phyloP scores from a whole-genome alignment of 2,113 vertebrate genomes.

The Callorhinus ursinus region DNA sequence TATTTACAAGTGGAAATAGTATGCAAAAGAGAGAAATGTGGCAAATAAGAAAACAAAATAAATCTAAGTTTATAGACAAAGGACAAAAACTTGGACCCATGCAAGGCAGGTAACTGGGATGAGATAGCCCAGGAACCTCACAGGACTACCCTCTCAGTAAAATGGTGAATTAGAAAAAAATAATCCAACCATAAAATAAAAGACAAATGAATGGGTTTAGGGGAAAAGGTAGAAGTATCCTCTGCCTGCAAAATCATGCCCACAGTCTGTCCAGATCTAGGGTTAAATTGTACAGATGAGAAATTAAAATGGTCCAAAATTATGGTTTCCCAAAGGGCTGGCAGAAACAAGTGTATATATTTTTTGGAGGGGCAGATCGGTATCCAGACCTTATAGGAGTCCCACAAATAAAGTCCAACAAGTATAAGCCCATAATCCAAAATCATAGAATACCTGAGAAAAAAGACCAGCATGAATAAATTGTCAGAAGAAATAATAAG shows the following conservation, averaged over 20 bases:
- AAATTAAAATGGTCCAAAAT: background rate
- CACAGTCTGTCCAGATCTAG: background rate
- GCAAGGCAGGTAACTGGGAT: background rate
- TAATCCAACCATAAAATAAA: background rate
- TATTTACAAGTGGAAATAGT: background rate
- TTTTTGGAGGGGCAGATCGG: background rate
- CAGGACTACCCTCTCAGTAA: background rate
- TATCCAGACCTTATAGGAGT: background rate
- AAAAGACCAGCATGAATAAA: background rate
- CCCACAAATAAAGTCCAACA: background rate
- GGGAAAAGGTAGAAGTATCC: background rate
- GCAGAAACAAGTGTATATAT: background rate
- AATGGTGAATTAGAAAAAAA: background rate
- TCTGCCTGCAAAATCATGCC: background rate
- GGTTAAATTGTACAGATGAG: background rate
- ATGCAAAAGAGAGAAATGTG: background rate
- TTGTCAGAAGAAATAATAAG: background rate
- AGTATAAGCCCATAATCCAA: background rate
- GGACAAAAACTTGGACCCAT: background rate
- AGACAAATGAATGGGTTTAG: background rate
- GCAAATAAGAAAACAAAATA: background rate
- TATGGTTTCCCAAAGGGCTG: background rate
- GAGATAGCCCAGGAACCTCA: background rate
- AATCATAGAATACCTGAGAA: background rate
- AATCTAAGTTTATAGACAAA: background rate